Evolutionary conservation across 2,888 invertebrate genomes (phyloP), one percentile per base, ranked within the genome.

Genomic region (Agelastica alni): DNA sequence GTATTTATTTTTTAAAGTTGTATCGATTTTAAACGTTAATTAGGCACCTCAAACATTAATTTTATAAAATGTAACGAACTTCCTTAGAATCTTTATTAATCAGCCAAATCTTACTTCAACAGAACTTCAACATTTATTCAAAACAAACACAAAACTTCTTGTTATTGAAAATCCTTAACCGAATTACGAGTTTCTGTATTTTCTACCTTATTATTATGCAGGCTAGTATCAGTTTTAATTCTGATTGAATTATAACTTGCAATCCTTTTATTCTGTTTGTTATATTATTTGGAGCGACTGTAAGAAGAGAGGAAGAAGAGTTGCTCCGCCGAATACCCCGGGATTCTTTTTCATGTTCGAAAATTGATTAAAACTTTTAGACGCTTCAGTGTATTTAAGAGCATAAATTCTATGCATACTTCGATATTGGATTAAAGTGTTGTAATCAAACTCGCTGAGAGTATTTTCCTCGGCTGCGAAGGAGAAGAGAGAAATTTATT

Each of bases 341-440:
- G 53, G 54, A 59, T 74, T 75, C 74, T 75, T 75, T 75, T 75
- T 71, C 75, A 69, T 73, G 72, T 75, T 75, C 72, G 72, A 73
- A 75, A 76, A 76, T 76, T 76, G 75, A 76, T 76, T 76, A 76
- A 75, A 76, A 76, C 68, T 75, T 76, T 74, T 74, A 73, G 72
- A 72, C 72, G 72, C 70, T 71, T 68, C 72, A 68, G 67, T 71
- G 72, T 74, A 74, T 75, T 76, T 75, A 75, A 76, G 74, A 71
- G 74, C 75, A 76, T 76, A 75, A 76, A 76, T 76, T 76, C 75
- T 75, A 74, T 75, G 76, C 75, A 76, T 76, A 76, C 75, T 76
- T 76, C 75, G 75, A 74, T 75, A 76, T 76, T 75, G 75, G 75
- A 76, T 76, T 76, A 76, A 75, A 76, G 74, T 74, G 74, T 74